Conservation (phyloP, 1,140 invertebrate genomes). For the Protaetia brevitarsis region DNA sequence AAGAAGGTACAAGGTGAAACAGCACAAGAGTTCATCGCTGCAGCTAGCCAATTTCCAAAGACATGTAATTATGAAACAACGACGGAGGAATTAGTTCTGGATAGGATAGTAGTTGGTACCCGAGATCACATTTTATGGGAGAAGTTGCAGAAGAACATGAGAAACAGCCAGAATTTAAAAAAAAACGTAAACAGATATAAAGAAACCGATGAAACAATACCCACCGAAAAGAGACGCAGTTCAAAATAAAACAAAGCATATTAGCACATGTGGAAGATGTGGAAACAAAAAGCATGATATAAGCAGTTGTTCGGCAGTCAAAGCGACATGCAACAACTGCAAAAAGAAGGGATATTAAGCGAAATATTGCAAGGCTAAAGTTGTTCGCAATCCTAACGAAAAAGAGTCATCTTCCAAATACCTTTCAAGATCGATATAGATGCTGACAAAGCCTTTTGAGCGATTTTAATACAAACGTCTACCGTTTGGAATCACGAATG, state of each 20-base stretch:
- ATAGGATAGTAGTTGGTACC: slow-evolving; percentile 44
- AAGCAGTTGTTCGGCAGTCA: too few relatives aligned
- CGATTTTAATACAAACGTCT: slow-evolving; percentile 43
- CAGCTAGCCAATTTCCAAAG: neutral
- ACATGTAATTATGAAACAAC: slow-evolving; percentile 38
- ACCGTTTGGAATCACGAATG: slow-evolving; percentile 45
- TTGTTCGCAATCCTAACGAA: neutral
- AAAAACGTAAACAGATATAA: neutral
- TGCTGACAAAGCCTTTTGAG: slow-evolving; percentile 40
- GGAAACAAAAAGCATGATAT: too few relatives aligned
- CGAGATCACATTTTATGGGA: slow-evolving; percentile 39
- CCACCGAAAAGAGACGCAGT: neutral
- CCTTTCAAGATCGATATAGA: neutral
- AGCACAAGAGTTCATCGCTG: neutral
- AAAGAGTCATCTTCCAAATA: neutral
- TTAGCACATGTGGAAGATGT: too few relatives aligned
- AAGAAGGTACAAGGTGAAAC: slow-evolving; percentile 4
- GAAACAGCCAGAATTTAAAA: neutral
- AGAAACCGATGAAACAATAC: neutral
- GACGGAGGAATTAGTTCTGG: slow-evolving; percentile 41
- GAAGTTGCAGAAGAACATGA: slow-evolving; percentile 33
- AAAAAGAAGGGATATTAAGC: neutral
- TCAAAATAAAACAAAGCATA: neutral
- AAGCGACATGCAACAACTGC: too few relatives aligned
- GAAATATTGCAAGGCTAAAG: neutral